Evolutionary conservation across 37 sponge, comb jelly and placozoan genomes (phyloP).

Genomic region (Chondrilla cf. caribensis): DNA sequence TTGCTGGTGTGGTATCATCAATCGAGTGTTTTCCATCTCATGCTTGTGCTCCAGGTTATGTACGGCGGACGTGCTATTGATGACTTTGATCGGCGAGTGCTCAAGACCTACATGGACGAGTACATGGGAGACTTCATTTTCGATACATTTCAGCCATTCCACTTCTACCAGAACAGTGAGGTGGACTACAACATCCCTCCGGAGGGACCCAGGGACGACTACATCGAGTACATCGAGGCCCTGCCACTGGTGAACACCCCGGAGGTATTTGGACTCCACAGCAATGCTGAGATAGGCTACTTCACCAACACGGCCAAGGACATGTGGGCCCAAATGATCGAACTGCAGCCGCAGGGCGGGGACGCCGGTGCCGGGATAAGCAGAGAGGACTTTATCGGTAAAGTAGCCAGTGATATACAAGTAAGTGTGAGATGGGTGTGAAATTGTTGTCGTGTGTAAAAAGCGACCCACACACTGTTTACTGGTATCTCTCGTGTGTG

Average conservation of each 20-base stretch:
- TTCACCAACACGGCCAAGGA: slow-evolving; percentile 92
- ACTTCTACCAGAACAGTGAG: slow-evolving; percentile 85
- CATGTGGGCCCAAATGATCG: slow-evolving; percentile 92
- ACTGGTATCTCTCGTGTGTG: not conserved
- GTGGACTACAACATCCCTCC: slow-evolving; percentile 93
- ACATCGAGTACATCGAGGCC: slow-evolving; percentile 83
- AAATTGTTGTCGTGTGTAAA: no score
- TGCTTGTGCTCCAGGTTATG: slow-evolving; percentile 74
- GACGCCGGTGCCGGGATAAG: slow-evolving; percentile 81
- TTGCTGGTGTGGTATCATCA: no score
- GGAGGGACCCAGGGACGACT: slow-evolving; percentile 74
- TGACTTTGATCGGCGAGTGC: slow-evolving; percentile 94
- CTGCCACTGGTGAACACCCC: slow-evolving; percentile 97
- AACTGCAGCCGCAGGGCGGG: slow-evolving; percentile 97
- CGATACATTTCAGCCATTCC: slow-evolving; percentile 99
- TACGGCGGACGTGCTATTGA: slow-evolving; percentile 99
- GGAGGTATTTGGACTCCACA: slow-evolving; percentile 97
- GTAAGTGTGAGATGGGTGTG: no score
- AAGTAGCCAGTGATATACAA: slow-evolving; percentile 93
- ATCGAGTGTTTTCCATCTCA: not conserved
- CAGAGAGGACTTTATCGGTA: slow-evolving; percentile 92
- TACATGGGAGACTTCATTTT: slow-evolving; percentile 99
- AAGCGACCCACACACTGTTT: not conserved
- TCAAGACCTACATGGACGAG: slow-evolving; percentile 99
- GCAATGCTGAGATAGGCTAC: slow-evolving; percentile 99